Percentiles rank a stretch among this genome's conserved stretches.
Evolutionary conservation across 2,113 vertebrate genomes (phyloP).

Genomic region (Tragelaphus strepsiceros): DNA sequence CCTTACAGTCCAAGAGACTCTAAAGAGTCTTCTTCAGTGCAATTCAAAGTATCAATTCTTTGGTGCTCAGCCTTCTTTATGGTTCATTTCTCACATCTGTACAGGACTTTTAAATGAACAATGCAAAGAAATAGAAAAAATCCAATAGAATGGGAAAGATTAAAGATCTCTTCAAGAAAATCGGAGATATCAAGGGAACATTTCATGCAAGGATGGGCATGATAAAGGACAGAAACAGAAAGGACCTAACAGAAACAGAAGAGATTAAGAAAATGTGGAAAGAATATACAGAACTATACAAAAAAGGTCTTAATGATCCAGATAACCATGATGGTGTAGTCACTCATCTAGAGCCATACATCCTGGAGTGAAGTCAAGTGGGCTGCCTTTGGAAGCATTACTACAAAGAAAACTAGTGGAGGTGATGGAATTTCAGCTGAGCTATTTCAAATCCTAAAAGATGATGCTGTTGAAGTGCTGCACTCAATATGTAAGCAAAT

Average conservation of each 20-base stretch:
- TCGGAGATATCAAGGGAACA: not conserved
- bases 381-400: not conserved
- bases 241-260: not conserved
- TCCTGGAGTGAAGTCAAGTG: not conserved
- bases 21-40: not conserved
- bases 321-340: not conserved
- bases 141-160: not conserved
- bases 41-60: not conserved
- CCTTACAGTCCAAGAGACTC: not conserved
- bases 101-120: not conserved
- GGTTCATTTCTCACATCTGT: not conserved
- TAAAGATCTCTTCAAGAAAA: not conserved
- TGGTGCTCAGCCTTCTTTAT: not conserved
- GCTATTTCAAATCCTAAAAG: not conserved
- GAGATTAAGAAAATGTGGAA: not conserved
- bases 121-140: not conserved
- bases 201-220: not conserved
- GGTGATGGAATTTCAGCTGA: not conserved
- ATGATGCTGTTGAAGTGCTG: not conserved
- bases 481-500: not conserved
- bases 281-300: not conserved
- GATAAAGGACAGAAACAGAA: not conserved
- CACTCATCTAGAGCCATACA: not conserved
- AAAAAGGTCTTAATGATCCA: not conserved
- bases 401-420: not conserved